A percentile compares a stretch with the other conserved stretches of the same genome.
Evolutionary conservation across 2,888 invertebrate species (phyloP).

Genomic region (Tholera decimalis): DNA sequence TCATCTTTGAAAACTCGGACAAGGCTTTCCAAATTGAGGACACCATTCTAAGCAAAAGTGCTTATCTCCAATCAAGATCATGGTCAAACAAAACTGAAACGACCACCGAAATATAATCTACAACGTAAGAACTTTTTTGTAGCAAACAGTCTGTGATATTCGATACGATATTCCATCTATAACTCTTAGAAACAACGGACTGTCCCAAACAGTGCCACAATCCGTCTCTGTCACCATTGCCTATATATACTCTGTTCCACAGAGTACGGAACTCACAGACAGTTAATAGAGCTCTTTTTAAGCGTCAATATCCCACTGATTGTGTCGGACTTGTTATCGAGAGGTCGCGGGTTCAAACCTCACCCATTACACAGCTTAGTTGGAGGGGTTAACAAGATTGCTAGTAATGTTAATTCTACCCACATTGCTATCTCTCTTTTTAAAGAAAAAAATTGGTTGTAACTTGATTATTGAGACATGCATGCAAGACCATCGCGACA

Average conservation of each 20-base stretch:
- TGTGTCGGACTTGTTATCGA: neutral
- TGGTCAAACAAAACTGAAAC: constrained; percentile 1
- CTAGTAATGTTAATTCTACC: too few relatives aligned
- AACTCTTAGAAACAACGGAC: constrained; percentile 41
- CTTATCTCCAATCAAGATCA: neutral
- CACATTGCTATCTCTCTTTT: too few relatives aligned
- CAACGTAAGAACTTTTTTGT: neutral
- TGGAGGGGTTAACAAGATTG: too few relatives aligned
- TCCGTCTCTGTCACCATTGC: constrained; percentile 45
- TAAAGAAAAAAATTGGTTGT: too few relatives aligned
- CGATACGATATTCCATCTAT: constrained; percentile 48
- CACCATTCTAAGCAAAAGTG: neutral
- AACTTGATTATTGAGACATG: too few relatives aligned
- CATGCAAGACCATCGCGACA: too few relatives aligned
- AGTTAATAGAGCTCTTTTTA: neutral
- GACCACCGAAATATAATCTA: neutral
- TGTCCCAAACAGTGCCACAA: constrained; percentile 43
- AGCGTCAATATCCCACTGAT: too few relatives aligned
- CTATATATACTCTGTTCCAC: constrained; percentile 18
- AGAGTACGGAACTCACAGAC: neutral
- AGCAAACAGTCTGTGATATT: constrained; percentile 21
- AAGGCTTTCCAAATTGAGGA: too few relatives aligned
- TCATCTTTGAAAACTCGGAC: neutral
- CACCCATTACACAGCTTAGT: too few relatives aligned
- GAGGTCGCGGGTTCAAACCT: too few relatives aligned